These are phyloP conservation scores for Oxystoma pomonae DNA, from an alignment of 2,888 invertebrate genomes.

Conservation along the genomic window DNA sequence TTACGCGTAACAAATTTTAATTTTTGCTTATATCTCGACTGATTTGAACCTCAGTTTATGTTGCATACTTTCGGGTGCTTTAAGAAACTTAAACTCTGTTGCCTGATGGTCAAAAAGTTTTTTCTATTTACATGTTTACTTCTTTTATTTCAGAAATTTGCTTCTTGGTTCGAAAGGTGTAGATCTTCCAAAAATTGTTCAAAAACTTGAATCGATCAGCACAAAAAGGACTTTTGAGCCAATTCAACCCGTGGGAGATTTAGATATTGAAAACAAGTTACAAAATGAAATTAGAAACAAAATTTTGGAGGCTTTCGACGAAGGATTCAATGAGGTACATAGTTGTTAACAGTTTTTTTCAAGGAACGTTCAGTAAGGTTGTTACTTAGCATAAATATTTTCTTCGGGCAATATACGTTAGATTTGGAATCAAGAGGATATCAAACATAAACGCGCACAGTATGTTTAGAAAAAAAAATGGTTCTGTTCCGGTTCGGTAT, in stretches of 20 bases:
- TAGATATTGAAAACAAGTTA: conserved; percentile 85
- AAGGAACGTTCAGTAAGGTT: too few relatives aligned
- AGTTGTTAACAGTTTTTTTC: conserved; percentile 33
- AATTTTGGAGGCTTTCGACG: conserved; percentile 85
- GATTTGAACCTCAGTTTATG: too few relatives aligned
- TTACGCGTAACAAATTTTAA: too few relatives aligned
- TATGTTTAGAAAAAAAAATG: too few relatives aligned
- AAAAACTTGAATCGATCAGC: conserved; percentile 84
- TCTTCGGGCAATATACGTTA: too few relatives aligned
- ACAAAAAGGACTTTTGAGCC: conserved; percentile 85
- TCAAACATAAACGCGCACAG: too few relatives aligned
- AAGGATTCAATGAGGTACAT: conserved; percentile 75
- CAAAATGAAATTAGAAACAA: conserved; percentile 94
- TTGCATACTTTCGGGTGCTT: background rate
- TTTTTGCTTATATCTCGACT: too few relatives aligned
- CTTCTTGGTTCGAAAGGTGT: conserved; percentile 88
- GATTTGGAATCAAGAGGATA: too few relatives aligned
- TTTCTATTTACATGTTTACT: too few relatives aligned
- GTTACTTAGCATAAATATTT: too few relatives aligned
- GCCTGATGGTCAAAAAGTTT: too few relatives aligned
- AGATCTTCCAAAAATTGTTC: conserved; percentile 89
- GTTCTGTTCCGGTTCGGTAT: too few relatives aligned
- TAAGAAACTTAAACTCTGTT: background rate
- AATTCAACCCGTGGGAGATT: conserved; percentile 84
- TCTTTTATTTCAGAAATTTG: conserved; percentile 65